phyloP scores from a whole-genome alignment of 2,888 invertebrate genomes.

The Phaonia tiefii region DNA sequence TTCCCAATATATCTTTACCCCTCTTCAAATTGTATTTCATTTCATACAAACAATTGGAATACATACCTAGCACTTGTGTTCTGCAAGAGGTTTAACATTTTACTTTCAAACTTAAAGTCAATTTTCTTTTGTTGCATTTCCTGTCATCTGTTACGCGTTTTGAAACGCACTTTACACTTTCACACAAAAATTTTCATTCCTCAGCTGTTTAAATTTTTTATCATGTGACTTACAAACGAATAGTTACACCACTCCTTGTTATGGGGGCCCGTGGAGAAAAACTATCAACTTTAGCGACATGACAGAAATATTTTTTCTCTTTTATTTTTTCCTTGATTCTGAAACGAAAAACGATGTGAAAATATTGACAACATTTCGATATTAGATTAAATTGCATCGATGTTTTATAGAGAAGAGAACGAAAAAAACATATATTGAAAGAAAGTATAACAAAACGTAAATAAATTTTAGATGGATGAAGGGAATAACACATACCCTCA shows the following conservation, averaged over 20 bases:
- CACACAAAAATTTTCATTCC: neutral
- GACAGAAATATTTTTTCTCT: slow-evolving; percentile 53
- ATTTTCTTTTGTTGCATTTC: no score
- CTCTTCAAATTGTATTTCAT: no score
- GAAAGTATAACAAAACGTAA: neutral
- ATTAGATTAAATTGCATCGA: slow-evolving; percentile 61
- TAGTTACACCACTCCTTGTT: neutral
- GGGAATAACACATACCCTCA: no score
- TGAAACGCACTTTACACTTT: neutral
- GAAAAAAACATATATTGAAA: neutral
- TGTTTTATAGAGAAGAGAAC: slow-evolving; percentile 21
- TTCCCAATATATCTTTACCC: no score
- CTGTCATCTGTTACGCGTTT: no score
- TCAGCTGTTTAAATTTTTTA: slow-evolving; percentile 13
- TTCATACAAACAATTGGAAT: no score
- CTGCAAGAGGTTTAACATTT: no score
- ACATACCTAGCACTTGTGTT: no score
- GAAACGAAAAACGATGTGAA: slow-evolving; percentile 14
- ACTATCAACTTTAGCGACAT: slow-evolving; percentile 53
- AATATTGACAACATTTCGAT: slow-evolving; percentile 61
- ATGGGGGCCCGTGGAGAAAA: neutral
- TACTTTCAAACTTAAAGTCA: no score
- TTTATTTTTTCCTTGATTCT: neutral
- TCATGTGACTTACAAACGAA: slow-evolving; percentile 3
- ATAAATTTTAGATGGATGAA: neutral